Evolutionary conservation across 2,797 vertebrate species (phyloP), one percentile per base, ranked within the genome.

Genomic region (Hypotaenidia philippensis): DNA sequence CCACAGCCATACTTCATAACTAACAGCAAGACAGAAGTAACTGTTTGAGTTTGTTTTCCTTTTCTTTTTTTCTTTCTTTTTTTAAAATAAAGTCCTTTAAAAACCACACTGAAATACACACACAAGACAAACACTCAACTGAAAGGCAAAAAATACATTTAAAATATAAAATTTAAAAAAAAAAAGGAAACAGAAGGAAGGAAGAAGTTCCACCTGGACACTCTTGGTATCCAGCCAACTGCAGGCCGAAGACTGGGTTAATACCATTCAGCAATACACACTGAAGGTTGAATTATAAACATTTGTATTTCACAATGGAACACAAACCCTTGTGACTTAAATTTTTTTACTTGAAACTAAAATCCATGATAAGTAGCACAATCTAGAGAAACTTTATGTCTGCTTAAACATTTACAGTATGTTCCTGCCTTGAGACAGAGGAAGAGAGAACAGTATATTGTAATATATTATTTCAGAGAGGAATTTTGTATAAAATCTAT

Each of bases 11-110:
- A 99, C 98, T 99, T 99, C 98, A 99, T 99, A 96, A 99, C 99
- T 98, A 99, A 99, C 98, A 99, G 99, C 98, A 99, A 99, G 98
- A 99, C 99, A 92, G 99, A 99, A 98, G 99, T 99, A 98, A 99
- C 99, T 98, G 99, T 99, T 98, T 99, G 98, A 99, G 95, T 64
- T 86, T 61, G 15, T 25, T 31, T 64, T 75, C 76, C 91, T 82
- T 74, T 25, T 49, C 11, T 56, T 77, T 32, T 40, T 70, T 72
- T 70, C 45, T 13, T 78, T 90, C 81, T 81, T 15, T 27, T 49
- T 49, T 47, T 47, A 23, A 47, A 87, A 91, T 38, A 31, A 94
- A 94, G 94, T 96, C 82, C 78, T 91, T 95, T 89, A 84, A 82
- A 84, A 93, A 93, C 1, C 63, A 91, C 57, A 87, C 11, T 3